Evolutionary conservation across 2,113 vertebrate genomes (phyloP).

Genomic region (Deroptyus accipitrinus): DNA sequence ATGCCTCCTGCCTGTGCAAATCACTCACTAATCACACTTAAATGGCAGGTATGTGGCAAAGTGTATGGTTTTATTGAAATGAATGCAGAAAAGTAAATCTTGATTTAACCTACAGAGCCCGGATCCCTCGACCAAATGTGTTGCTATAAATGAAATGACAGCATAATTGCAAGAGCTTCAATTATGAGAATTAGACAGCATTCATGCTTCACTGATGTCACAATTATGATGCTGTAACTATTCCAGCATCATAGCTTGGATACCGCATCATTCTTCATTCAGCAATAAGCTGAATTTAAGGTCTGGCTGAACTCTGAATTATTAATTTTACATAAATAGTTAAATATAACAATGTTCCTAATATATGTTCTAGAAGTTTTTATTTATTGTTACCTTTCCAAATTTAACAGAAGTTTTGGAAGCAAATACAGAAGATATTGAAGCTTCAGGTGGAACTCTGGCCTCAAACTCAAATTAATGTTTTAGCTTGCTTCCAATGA

Average conservation of each 20-base stretch:
- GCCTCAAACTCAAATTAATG: background rate
- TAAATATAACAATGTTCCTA: background rate
- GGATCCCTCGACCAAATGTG: background rate
- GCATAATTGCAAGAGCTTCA: constrained; percentile 2
- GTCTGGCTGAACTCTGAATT: background rate
- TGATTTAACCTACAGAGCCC: background rate
- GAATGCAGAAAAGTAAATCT: background rate
- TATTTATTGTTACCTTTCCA: background rate
- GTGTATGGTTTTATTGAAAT: background rate
- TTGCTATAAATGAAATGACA: constrained; percentile 12
- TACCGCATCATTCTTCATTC: background rate
- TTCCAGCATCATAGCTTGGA: background rate
- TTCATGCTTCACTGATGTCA: background rate
- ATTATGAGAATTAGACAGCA: constrained; percentile 29
- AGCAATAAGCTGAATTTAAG: background rate
- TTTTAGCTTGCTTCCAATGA: background rate
- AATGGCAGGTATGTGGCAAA: background rate
- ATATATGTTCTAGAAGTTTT: background rate
- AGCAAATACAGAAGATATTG: background rate
- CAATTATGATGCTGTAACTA: background rate
- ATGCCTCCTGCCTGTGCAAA: background rate
- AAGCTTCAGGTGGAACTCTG: background rate
- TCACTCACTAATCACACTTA: background rate
- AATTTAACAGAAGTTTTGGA: background rate
- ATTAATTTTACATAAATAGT: background rate